Conservation (phyloP, 2,797 vertebrate species). For the Brachyrhaphis roseni region DNA sequence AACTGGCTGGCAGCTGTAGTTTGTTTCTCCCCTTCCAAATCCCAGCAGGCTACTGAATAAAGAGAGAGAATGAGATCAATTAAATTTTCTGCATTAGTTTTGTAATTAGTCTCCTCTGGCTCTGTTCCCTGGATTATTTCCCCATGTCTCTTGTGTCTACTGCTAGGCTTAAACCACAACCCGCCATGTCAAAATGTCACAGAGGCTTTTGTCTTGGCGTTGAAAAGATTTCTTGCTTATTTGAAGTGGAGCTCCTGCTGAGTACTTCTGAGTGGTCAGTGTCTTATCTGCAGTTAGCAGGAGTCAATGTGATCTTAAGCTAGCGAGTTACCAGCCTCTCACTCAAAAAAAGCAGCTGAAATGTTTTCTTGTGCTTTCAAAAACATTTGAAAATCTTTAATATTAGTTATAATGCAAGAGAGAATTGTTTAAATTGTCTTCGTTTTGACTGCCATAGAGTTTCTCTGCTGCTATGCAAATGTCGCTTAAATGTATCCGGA, state of each 20-base stretch:
- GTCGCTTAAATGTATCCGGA: not conserved
- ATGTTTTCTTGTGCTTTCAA: not conserved
- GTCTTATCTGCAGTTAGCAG: constrained; percentile 1
- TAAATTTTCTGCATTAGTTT: not conserved
- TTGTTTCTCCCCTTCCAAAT: not conserved
- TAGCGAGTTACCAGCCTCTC: not conserved
- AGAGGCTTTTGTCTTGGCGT: not conserved
- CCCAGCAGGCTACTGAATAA: not conserved
- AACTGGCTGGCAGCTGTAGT: not conserved
- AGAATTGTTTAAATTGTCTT: not conserved
- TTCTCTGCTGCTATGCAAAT: not conserved
- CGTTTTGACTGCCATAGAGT: not conserved
- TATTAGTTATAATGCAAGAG: not conserved
- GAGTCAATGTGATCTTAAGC: not conserved
- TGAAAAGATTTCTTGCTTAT: not conserved
- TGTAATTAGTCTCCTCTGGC: constrained; percentile 1
- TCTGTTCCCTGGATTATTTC: not conserved
- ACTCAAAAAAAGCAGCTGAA: not conserved
- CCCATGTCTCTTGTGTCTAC: not conserved
- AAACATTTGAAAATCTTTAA: not conserved
- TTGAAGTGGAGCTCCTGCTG: not conserved
- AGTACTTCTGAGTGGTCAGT: not conserved
- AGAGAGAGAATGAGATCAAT: not conserved
- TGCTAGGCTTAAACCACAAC: not conserved
- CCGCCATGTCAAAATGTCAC: not conserved